Conservation (phyloP, 2,797 vertebrate genomes). For the Enteromius mattozi region DNA sequence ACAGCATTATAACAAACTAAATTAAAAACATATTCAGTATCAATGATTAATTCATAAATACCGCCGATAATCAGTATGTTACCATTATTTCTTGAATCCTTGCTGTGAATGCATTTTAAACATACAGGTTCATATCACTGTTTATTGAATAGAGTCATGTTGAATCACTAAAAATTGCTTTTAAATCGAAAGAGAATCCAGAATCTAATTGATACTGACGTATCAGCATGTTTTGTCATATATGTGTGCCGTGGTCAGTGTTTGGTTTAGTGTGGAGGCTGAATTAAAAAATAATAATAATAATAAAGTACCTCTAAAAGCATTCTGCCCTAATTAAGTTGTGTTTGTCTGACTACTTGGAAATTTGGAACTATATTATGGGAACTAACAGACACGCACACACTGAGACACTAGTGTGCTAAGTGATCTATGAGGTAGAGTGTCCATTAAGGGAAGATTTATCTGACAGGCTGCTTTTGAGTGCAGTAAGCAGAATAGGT, state of each 20-base stretch:
- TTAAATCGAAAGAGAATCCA: background rate
- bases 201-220: background rate
- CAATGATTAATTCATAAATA: background rate
- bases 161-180: background rate
- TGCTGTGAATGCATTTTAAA: background rate
- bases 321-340: slow-evolving; percentile 1
- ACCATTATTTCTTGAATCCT: background rate
- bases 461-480: slow-evolving; percentile 26
- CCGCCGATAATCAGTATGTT: background rate
- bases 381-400: background rate
- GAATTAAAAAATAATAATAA: background rate
- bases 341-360: slow-evolving; percentile 19
- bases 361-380: slow-evolving; percentile 3
- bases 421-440: background rate
- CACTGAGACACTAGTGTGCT: background rate
- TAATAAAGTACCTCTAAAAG: background rate
- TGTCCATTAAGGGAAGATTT: slow-evolving; percentile 15
- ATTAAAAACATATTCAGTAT: background rate
- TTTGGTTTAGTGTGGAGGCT: background rate
- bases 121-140: background rate
- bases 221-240: background rate
- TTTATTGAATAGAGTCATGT: background rate
- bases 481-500: background rate
- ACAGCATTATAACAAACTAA: background rate
- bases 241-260: background rate